These are phyloP conservation scores for Chionoecetes opilio DNA, from an alignment of 1,140 invertebrate genomes.

Conservation along the genomic window DNA sequence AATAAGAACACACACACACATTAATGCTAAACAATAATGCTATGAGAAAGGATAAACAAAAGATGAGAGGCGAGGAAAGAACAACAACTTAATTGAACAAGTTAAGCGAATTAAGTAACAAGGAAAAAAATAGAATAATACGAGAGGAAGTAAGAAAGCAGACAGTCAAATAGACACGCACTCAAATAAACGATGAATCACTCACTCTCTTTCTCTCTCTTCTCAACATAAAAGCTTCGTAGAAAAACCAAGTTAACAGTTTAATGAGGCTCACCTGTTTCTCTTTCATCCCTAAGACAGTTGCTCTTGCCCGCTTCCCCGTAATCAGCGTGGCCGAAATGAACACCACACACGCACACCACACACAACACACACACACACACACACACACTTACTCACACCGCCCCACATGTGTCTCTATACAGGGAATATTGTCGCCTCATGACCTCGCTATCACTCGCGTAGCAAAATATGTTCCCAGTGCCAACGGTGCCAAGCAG, in stretches of 20 bases:
- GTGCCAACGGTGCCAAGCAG: no score
- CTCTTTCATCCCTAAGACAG: background rate
- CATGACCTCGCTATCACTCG: no score
- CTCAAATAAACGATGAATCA: no score
- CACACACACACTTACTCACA: conserved; percentile 31
- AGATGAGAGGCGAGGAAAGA: background rate
- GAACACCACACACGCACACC: background rate
- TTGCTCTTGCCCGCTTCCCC: background rate
- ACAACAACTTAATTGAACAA: background rate
- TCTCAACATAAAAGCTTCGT: background rate
- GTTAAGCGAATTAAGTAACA: no score
- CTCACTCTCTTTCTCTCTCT: background rate
- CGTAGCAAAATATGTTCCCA: no score
- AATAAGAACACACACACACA: conserved; percentile 34
- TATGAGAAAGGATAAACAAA: background rate
- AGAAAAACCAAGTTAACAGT: background rate
- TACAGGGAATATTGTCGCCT: background rate
- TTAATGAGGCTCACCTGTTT: background rate
- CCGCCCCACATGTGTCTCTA: background rate
- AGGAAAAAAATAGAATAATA: background rate
- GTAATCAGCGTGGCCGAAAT: background rate
- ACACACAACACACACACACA: conserved; percentile 42
- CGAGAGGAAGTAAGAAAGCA: background rate
- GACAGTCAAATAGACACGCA: no score
- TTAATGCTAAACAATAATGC: background rate